A percentile compares a stretch with the other conserved stretches of the same genome.
Evolutionary conservation across 2,113 vertebrate species (phyloP).

Genomic region (Cyanoliseus patagonus): DNA sequence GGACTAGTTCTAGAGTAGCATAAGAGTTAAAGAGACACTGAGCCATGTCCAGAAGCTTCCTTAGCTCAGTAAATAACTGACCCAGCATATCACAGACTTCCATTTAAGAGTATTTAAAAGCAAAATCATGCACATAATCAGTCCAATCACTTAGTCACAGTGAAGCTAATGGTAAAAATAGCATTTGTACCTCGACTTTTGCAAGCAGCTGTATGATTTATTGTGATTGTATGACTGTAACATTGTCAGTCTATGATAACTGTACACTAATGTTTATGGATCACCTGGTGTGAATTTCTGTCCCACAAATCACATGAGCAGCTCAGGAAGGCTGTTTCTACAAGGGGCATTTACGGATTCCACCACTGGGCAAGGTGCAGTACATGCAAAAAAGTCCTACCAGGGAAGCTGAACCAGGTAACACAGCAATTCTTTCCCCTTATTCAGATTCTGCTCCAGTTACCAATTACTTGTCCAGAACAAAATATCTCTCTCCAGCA

Average conservation of each 20-base stretch:
- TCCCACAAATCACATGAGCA: background rate
- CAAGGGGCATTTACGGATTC: background rate
- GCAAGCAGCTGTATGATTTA: background rate
- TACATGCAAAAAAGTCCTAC: background rate
- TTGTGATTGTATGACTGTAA: background rate
- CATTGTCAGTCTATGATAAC: background rate
- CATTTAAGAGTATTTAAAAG: background rate
- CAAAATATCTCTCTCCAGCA: background rate
- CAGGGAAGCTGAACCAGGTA: background rate
- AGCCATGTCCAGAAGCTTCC: background rate
- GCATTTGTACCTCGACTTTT: background rate
- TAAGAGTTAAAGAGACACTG: background rate
- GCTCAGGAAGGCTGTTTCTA: background rate
- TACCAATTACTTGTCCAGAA: background rate
- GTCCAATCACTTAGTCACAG: background rate
- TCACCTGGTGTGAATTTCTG: background rate
- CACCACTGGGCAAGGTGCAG: fast-evolving
- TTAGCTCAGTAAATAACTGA: background rate
- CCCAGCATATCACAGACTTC: background rate
- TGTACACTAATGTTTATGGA: background rate
- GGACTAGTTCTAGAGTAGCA: background rate
- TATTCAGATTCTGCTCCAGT: background rate
- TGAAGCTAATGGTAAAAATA: background rate
- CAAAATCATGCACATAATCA: background rate
- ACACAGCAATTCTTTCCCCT: background rate